Evolutionary conservation across 2,888 invertebrate species (phyloP).

Genomic region (Malacosoma neustria): DNA sequence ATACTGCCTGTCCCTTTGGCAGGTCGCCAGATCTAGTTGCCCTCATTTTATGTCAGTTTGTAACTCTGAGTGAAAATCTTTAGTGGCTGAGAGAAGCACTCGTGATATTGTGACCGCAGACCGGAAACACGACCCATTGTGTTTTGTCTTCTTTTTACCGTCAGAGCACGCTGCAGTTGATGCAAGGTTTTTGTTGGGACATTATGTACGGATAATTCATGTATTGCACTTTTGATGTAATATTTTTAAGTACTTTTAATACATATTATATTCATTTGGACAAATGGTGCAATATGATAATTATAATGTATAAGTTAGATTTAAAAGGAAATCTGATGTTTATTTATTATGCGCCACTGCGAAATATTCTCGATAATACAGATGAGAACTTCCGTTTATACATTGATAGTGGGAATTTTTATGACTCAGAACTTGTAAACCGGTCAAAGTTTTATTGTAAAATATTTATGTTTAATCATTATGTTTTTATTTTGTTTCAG

Average conservation of each 20-base stretch:
- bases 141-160: conserved; percentile 41
- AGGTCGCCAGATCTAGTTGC: conserved; percentile 36
- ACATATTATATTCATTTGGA: no score
- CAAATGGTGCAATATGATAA: no score
- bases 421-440: conserved; percentile 2
- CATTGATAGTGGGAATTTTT: conserved; percentile 17
- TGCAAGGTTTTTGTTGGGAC: no score
- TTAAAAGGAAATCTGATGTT: neutral
- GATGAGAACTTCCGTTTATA: conserved; percentile 19
- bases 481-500: neutral
- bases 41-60: conserved; percentile 41
- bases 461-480: neutral
- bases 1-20: conserved; percentile 34
- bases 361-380: conserved; percentile 17
- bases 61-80: conserved; percentile 31
- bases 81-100: conserved; percentile 27
- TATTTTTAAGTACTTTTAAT: no score
- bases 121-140: conserved; percentile 62
- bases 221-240: no score
- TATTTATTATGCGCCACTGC: neutral
- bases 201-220: no score
- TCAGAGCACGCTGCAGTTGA: conserved; percentile 20
- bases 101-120: conserved; percentile 30
- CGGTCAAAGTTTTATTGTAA: neutral
- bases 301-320: no score